Conservation (phyloP, 2,797 vertebrate species). For the Iguana delicatissima region DNA sequence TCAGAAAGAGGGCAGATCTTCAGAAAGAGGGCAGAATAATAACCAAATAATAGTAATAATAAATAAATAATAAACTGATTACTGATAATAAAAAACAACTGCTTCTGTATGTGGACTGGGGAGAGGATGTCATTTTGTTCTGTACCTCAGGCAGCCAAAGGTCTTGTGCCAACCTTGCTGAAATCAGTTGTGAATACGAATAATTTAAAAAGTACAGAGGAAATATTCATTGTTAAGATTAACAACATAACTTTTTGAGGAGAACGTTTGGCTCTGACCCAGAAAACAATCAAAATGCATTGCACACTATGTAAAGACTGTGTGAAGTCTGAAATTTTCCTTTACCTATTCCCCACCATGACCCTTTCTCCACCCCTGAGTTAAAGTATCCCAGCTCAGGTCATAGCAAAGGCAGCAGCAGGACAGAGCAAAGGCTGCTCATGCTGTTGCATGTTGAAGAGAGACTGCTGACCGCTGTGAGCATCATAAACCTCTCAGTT, state of each 20-base stretch:
- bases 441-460: conserved; percentile 77
- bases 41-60: too few species aligned
- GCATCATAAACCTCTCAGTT: conserved; percentile 96
- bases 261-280: neutral
- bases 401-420: conserved; percentile 86
- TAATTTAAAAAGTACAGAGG: neutral
- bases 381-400: conserved; percentile 77
- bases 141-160: neutral
- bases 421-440: conserved; percentile 77
- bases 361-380: conserved; percentile 36
- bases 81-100: too few species aligned
- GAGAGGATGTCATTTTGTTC: neutral
- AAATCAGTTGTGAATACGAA: neutral
- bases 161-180: neutral
- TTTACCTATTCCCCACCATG: conserved; percentile 42
- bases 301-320: neutral
- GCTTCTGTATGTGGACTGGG: neutral
- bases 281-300: neutral
- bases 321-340: conserved; percentile 63
- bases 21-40: neutral
- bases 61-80: too few species aligned
- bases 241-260: neutral
- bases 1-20: neutral
- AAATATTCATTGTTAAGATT: neutral
- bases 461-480: conserved; percentile 92